phyloP scores from a whole-genome alignment of 2,113 vertebrate genomes.

The Ursus arctos region DNA sequence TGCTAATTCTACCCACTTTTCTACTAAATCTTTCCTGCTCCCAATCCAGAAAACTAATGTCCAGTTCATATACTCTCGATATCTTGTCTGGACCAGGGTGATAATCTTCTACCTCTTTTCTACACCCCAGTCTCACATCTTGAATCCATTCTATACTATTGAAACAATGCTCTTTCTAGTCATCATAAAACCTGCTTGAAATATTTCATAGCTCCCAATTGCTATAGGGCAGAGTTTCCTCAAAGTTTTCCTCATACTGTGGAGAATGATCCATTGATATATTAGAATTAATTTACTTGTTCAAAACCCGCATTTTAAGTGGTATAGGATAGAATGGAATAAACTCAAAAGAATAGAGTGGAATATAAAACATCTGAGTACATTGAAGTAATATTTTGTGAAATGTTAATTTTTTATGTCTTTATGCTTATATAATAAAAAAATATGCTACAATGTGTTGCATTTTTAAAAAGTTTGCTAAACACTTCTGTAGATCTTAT shows the following conservation, averaged over 20 bases:
- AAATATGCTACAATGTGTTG: background rate
- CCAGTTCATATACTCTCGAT: background rate
- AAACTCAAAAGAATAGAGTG: background rate
- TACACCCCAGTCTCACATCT: rapidly evolving
- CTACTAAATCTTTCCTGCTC: background rate
- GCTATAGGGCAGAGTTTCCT: background rate
- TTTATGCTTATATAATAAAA: background rate
- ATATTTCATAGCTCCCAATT: background rate
- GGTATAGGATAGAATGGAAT: background rate
- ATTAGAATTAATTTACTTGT: background rate
- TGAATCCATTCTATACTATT: background rate
- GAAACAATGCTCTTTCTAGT: background rate
- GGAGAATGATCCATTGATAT: background rate
- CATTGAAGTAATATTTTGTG: background rate
- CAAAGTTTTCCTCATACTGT: background rate
- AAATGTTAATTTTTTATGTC: background rate
- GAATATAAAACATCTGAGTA: background rate
- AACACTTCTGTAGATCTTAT: background rate
- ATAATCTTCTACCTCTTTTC: background rate
- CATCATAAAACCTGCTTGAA: background rate
- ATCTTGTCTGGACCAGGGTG: background rate
- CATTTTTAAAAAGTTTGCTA: background rate
- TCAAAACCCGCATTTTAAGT: background rate
- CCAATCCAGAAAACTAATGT: background rate
- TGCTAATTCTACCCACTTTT: background rate